These are phyloP conservation scores for Oxygymnocypris stewartii DNA, from an alignment of 2,113 vertebrate species.

Conservation along the genomic window DNA sequence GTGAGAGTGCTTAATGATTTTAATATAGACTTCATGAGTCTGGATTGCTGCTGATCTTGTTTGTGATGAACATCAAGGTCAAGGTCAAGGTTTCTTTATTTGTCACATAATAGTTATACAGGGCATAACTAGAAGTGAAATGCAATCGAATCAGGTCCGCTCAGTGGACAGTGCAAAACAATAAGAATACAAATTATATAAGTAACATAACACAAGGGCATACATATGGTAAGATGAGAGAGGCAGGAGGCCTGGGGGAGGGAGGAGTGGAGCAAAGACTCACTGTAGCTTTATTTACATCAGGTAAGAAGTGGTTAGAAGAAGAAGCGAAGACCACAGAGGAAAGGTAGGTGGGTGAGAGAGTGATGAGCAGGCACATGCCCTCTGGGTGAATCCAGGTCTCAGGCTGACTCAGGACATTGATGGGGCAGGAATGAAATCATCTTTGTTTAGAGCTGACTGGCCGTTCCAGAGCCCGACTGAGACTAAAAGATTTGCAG, in stretches of 20 bases:
- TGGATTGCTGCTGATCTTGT: slow-evolving; percentile 1
- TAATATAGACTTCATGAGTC: background rate
- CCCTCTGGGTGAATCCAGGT: background rate
- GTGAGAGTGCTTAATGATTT: background rate
- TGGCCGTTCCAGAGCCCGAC: background rate
- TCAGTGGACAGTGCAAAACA: too few species aligned
- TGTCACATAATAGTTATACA: too few species aligned
- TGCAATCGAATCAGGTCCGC: too few species aligned
- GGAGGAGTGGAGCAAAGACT: background rate
- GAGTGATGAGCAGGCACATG: background rate
- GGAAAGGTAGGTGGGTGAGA: slow-evolving; percentile 2
- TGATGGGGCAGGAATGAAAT: background rate
- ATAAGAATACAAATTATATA: too few species aligned
- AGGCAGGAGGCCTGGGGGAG: background rate
- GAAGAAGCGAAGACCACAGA: background rate
- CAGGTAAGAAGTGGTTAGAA: background rate
- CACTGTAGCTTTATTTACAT: slow-evolving; percentile 7
- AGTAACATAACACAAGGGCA: too few species aligned
- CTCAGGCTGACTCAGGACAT: background rate
- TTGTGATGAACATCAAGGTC: slow-evolving; percentile 24
- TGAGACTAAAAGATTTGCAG: background rate
- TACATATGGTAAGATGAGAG: too few species aligned
- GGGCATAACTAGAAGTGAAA: too few species aligned
- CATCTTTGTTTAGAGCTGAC: background rate
- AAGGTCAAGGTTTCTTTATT: too few species aligned